phyloP scores from a whole-genome alignment of 2,113 vertebrate species.

The Cheirogaleus medius region DNA sequence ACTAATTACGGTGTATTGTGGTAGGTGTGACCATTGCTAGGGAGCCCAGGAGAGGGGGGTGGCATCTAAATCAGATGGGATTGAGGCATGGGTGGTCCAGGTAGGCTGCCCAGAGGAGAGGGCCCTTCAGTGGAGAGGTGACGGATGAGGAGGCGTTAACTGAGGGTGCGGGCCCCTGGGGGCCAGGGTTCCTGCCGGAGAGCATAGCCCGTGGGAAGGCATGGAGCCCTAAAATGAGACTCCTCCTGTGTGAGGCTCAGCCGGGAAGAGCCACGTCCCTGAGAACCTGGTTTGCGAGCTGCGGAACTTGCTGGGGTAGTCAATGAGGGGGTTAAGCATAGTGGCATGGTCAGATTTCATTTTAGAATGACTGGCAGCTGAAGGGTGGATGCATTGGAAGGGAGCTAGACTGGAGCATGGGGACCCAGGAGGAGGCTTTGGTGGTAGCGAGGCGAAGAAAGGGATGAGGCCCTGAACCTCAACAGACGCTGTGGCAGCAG shows the following conservation, averaged over 20 bases:
- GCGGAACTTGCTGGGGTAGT: background rate
- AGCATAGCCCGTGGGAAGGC: background rate
- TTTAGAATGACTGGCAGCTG: background rate
- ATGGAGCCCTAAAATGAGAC: background rate
- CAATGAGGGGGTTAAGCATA: background rate
- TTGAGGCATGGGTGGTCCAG: background rate
- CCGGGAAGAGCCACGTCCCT: rapidly evolving
- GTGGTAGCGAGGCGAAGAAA: background rate
- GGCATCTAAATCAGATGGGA: background rate
- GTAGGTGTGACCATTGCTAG: background rate
- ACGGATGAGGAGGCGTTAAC: background rate
- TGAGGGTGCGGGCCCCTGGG: background rate
- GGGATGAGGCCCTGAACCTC: background rate
- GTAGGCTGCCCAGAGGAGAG: background rate
- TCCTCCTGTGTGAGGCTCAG: background rate
- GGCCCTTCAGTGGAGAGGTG: background rate
- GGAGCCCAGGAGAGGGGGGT: background rate
- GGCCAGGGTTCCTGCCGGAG: background rate
- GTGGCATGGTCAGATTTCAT: background rate
- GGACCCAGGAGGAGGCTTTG: background rate
- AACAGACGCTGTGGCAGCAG: background rate
- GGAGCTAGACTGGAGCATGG: background rate
- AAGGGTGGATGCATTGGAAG: background rate
- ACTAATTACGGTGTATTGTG: background rate
- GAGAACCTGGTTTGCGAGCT: background rate